Percentiles rank a stretch among this genome's conserved stretches.
These are phyloP conservation scores for Ellobium chinense DNA, from an alignment of 2,888 invertebrate species.

Conservation along the genomic window DNA sequence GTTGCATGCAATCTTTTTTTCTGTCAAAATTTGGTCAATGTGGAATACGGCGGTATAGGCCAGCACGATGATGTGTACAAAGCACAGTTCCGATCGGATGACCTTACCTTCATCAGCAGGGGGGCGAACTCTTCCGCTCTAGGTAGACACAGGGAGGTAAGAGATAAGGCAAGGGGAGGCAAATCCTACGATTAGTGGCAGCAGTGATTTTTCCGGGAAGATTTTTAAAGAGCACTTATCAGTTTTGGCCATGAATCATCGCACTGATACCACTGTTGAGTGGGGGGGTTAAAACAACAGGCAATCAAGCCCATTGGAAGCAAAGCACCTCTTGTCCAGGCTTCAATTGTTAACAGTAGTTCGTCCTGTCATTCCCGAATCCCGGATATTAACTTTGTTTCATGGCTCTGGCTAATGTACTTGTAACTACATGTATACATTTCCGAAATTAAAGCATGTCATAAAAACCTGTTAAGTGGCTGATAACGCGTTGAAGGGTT, in stretches of 20 bases:
- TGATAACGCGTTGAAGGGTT: too few species aligned
- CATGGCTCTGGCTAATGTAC: too few species aligned
- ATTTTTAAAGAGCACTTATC: not conserved
- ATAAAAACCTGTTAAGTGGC: too few species aligned
- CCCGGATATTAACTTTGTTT: too few species aligned
- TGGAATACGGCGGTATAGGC: too few species aligned
- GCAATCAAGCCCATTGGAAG: not conserved
- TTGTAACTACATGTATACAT: too few species aligned
- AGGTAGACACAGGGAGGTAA: not conserved
- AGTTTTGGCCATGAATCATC: not conserved
- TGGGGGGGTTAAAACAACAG: not conserved
- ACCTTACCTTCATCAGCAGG: not conserved
- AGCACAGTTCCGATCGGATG: not conserved
- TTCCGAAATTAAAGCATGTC: too few species aligned
- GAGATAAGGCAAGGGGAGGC: constrained; percentile 22
- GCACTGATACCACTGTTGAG: not conserved
- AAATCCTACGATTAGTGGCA: not conserved
- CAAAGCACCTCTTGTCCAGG: too few species aligned
- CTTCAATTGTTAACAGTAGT: too few species aligned
- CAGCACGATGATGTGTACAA: not conserved
- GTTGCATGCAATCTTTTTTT: too few species aligned
- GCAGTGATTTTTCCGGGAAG: not conserved
- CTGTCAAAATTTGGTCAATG: too few species aligned
- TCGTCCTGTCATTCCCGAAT: too few species aligned
- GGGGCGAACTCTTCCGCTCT: not conserved